These are phyloP conservation scores for Rana temporaria DNA, from an alignment of 2,113 vertebrate genomes.

Conservation along the genomic window DNA sequence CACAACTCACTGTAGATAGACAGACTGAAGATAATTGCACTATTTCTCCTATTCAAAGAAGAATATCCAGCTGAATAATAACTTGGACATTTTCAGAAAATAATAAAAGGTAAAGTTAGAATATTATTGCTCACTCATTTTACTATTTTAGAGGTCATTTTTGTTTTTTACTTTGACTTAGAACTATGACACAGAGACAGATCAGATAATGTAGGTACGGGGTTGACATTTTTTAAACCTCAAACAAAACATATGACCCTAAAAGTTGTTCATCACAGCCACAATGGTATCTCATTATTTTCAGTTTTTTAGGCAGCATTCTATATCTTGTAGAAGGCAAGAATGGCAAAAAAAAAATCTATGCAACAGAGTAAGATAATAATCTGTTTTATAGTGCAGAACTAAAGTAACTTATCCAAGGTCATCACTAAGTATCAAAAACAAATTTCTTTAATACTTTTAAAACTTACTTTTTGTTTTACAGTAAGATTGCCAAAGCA, in stretches of 20 bases:
- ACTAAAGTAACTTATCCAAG: conserved; percentile 26
- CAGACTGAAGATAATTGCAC: background rate
- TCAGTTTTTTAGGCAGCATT: background rate
- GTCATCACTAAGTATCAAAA: background rate
- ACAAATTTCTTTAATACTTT: background rate
- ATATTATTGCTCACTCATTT: conserved; percentile 5
- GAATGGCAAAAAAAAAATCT: background rate
- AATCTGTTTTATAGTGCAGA: conserved; percentile 25
- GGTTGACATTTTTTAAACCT: background rate
- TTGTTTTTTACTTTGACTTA: background rate
- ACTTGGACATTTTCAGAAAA: background rate
- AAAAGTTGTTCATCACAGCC: background rate
- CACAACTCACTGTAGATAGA: too few relatives aligned
- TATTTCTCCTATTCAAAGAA: background rate
- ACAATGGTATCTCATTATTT: conserved; percentile 18
- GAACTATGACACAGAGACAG: background rate
- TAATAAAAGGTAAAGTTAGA: background rate
- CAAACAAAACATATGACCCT: background rate
- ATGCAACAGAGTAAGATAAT: background rate
- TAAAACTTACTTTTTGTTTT: too few relatives aligned
- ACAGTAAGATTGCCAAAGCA: too few relatives aligned
- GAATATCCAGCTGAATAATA: background rate
- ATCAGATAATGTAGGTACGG: background rate
- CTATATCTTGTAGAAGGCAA: conserved; percentile 6
- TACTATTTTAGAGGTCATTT: background rate